phyloP scores from a whole-genome alignment of 2,797 vertebrate genomes.

The Ispidina picta region DNA sequence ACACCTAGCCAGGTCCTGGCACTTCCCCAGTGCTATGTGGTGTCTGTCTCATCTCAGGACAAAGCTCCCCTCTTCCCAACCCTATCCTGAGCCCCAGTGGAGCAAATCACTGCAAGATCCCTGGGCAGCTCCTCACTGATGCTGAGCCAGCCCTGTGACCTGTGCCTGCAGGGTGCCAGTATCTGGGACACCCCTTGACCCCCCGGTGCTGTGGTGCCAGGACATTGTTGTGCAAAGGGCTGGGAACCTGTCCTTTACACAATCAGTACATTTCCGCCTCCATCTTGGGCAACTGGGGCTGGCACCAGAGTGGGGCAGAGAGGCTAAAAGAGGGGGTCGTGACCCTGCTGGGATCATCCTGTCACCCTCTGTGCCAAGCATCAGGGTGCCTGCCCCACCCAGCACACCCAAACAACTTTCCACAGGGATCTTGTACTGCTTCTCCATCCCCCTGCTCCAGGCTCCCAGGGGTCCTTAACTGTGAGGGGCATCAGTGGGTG shows the following conservation, averaged over 20 bases:
- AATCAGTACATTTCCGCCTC: not conserved
- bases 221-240: conserved; percentile 30
- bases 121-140: not conserved
- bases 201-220: rapidly evolving
- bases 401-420: not conserved
- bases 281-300: not conserved
- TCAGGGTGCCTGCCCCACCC: not conserved
- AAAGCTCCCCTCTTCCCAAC: not conserved
- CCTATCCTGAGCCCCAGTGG: not conserved
- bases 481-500: not conserved
- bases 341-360: not conserved
- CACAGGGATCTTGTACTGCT: not conserved
- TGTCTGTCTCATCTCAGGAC: not conserved
- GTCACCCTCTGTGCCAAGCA: not conserved
- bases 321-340: not conserved
- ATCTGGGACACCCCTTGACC: rapidly evolving
- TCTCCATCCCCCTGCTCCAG: not conserved
- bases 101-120: not conserved
- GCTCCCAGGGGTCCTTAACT: not conserved
- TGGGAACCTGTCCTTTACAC: conserved; percentile 50
- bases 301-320: not conserved
- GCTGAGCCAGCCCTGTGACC: not conserved
- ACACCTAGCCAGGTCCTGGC: not conserved
- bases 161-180: not conserved
- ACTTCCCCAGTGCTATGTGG: rapidly evolving